Percentiles rank a stretch among this genome's conserved stretches.
Evolutionary conservation across 2,888 invertebrate species (phyloP).

Genomic region (Noctua janthina): DNA sequence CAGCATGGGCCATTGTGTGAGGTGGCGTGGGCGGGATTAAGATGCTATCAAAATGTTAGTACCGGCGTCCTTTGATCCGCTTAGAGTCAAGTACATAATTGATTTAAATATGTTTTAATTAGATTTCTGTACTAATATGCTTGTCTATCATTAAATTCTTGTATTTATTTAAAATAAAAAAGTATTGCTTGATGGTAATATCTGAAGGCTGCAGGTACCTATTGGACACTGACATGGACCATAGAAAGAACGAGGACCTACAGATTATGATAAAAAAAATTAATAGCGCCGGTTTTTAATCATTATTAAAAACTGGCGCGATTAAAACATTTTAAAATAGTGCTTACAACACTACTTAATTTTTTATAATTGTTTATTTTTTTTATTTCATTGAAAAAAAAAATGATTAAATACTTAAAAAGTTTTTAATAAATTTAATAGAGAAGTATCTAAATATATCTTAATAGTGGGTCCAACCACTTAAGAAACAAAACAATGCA

Average conservation of each 20-base stretch:
- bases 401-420: too few species aligned
- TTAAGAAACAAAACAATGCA: background rate
- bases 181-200: background rate
- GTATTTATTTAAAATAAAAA: background rate
- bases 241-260: background rate
- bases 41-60: constrained; percentile 83
- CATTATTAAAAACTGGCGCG: too few species aligned
- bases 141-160: background rate
- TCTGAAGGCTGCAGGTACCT: background rate
- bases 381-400: too few species aligned
- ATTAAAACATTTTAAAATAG: too few species aligned
- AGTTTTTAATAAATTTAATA: too few species aligned
- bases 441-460: too few species aligned
- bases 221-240: too few species aligned
- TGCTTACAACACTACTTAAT: too few species aligned
- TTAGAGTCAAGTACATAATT: constrained; percentile 66
- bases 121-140: background rate
- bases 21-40: constrained; percentile 82
- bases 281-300: too few species aligned
- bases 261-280: background rate
- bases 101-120: constrained; percentile 70
- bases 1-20: constrained; percentile 76
- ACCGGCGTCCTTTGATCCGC: constrained; percentile 80
- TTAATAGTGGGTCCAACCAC: background rate
- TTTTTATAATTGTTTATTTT: too few species aligned